phyloP scores from a whole-genome alignment of 2,797 vertebrate species.

The Macroramphosus scolopax region DNA sequence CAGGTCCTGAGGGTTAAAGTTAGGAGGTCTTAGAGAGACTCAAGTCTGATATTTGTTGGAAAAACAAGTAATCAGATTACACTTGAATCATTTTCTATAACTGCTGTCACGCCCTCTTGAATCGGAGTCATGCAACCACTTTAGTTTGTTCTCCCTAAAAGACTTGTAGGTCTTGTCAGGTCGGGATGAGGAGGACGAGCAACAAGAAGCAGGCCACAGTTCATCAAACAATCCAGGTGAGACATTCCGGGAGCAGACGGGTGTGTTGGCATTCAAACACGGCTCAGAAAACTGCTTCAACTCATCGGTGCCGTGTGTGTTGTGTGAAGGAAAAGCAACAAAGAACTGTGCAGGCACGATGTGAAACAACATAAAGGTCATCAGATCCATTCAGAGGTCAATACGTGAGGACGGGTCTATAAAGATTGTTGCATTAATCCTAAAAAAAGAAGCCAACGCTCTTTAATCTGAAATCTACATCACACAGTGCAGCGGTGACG shows the following conservation, averaged over 20 bases:
- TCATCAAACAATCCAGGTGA: too few species aligned
- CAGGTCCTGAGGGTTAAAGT: slow-evolving; percentile 85
- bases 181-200: too few species aligned
- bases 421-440: not conserved
- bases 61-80: slow-evolving; percentile 18
- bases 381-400: slow-evolving; percentile 27
- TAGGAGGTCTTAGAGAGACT: not conserved
- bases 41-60: too few species aligned
- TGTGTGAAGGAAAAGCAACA: slow-evolving; percentile 4
- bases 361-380: slow-evolving; percentile 6
- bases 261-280: too few species aligned
- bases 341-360: slow-evolving; percentile 17
- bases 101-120: too few species aligned
- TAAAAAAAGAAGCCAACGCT: not conserved
- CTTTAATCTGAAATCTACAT: slow-evolving; percentile 5
- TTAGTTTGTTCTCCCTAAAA: too few species aligned
- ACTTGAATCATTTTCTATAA: too few species aligned
- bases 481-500: slow-evolving; percentile 21
- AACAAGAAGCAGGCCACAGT: too few species aligned
- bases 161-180: too few species aligned
- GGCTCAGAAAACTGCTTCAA: too few species aligned
- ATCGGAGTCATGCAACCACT: too few species aligned
- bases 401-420: not conserved
- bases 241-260: too few species aligned
- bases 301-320: not conserved